A percentile compares a stretch with the other conserved stretches of the same genome.
Conservation (phyloP, 2,797 vertebrate genomes). For the Pangasius larnaudii region DNA sequence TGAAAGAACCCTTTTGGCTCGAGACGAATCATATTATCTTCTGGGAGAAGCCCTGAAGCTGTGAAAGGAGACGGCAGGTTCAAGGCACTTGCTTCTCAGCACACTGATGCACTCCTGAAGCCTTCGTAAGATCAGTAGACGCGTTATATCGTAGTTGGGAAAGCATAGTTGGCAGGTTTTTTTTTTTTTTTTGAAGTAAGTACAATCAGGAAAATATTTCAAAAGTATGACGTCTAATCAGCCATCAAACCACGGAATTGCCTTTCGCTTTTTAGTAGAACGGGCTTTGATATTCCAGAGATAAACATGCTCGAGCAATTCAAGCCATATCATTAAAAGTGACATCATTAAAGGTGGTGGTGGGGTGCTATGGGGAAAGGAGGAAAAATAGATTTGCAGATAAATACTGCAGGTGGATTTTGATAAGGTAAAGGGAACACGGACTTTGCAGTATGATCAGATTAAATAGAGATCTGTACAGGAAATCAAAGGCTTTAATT, state of each 20-base stretch:
- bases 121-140: constrained; percentile 30
- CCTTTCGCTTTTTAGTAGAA: constrained; percentile 53
- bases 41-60: constrained; percentile 41
- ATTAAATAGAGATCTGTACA: constrained; percentile 34
- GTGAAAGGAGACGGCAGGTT: constrained; percentile 56
- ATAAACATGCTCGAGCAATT: constrained; percentile 73
- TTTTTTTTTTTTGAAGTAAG: constrained; percentile 47
- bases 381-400: constrained; percentile 46
- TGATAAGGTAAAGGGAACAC: constrained; percentile 7
- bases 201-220: constrained; percentile 56
- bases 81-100: constrained; percentile 47
- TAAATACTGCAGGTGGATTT: constrained; percentile 36
- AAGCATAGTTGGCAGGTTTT: constrained; percentile 30
- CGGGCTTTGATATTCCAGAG: constrained; percentile 71
- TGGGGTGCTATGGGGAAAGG: constrained; percentile 44
- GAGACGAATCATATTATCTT: constrained; percentile 55
- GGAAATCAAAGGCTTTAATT: constrained; percentile 44
- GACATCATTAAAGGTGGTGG: constrained; percentile 39
- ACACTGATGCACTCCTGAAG: constrained; percentile 29
- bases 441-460: background rate
- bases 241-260: constrained; percentile 57
- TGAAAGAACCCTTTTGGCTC: constrained; percentile 70
- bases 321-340: constrained; percentile 64
- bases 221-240: constrained; percentile 68
- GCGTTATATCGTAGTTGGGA: background rate